Base-by-base conservation (phyloP, 30 jellyfish, hydroid and myxozoan genomes). In the Catostylus mosaicus region DNA sequence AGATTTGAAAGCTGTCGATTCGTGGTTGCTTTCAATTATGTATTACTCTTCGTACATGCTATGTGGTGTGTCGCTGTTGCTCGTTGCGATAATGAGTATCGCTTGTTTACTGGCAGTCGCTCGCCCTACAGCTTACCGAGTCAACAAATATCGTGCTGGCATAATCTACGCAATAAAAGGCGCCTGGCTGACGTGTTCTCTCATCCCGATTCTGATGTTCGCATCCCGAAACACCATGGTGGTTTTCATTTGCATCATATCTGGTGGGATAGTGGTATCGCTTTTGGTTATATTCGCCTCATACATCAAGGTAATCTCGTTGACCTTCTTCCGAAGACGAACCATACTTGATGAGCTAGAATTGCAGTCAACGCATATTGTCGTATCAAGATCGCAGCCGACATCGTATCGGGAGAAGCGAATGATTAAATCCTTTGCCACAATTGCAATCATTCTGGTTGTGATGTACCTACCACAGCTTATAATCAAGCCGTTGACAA, bases 401-500 rank as follows among this genome's bases (percentile, higher is more conserved):
- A 14, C 89, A 64, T 20, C 69, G 22, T 35, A 47, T 23, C 56
- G 61, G 33, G 89, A 78, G 47, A 63, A 51, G 57, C 75, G 75
- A 51, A 29, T 78, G 71, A 78, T 80, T 16, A 78, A 60, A 24
- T 78, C 89, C 0, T 78, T 78, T 35, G 89, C 89, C n/a, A 62
- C 63, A 46, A 78, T 78, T 56, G 89, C 89, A 10, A 74, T 62
- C 9, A 78, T 80, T 5, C 61, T 78, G 1, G 75, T 78, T 30
- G 75, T 70, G 33, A 78, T 78, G 89, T 78, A 78, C 35, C 78
- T 78, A 26, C 89, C 89, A 32, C 89, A 78, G 60, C 73, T 78
- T 51, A 78, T 78, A 9, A 67, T 78, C 56, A 78, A 78, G 38
- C 89, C 89, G 75, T 40, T 78, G 37, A 78, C 48, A 46, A 70